phyloP scores from a whole-genome alignment of 2,797 vertebrate species.

The Zenarchopterus dispar region DNA sequence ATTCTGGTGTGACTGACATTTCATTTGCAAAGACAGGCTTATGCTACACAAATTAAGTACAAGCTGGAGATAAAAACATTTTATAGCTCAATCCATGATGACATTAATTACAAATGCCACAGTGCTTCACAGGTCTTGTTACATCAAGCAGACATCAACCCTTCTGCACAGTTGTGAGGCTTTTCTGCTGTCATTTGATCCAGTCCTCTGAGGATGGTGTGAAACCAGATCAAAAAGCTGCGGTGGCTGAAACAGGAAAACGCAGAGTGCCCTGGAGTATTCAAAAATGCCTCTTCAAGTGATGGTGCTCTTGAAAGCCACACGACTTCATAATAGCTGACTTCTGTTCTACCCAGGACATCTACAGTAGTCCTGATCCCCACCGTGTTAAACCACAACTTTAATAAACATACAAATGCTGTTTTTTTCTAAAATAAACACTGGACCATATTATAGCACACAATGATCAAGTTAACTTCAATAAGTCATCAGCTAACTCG shows the following conservation, averaged over 20 bases:
- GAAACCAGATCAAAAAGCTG: slow-evolving; percentile 61
- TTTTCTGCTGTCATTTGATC: slow-evolving; percentile 58
- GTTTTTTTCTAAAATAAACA: slow-evolving; percentile 13
- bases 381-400: no score
- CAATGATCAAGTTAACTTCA: not conserved
- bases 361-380: not conserved
- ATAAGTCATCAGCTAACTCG: not conserved
- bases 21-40: not conserved
- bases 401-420: not conserved
- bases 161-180: slow-evolving; percentile 25
- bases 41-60: not conserved
- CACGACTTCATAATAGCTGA: slow-evolving; percentile 12
- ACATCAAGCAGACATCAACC: not conserved
- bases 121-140: not conserved
- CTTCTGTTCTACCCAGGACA: not conserved
- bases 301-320: slow-evolving; percentile 17
- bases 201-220: slow-evolving; percentile 37
- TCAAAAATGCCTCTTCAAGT: slow-evolving; percentile 58
- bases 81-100: no score
- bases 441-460: not conserved
- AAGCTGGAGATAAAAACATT: not conserved
- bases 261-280: slow-evolving; percentile 47
- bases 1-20: no score
- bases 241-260: slow-evolving; percentile 58
- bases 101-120: not conserved